These are phyloP conservation scores for Rhinoraja longicauda DNA, from an alignment of 2,797 vertebrate genomes.

Conservation along the genomic window DNA sequence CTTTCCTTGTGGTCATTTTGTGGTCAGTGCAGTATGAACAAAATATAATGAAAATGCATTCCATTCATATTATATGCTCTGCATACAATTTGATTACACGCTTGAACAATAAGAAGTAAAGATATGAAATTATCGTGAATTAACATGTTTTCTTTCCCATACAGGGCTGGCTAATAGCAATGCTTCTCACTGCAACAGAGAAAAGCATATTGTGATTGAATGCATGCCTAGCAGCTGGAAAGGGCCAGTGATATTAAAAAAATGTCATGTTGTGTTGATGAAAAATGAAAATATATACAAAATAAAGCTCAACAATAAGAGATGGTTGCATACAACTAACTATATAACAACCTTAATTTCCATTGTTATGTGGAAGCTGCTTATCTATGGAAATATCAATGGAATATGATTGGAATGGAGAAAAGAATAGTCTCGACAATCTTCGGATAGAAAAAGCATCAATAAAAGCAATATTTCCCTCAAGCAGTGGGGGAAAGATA, in stretches of 20 bases:
- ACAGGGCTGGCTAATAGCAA: not conserved
- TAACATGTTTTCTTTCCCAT: not conserved
- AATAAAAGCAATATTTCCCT: slow-evolving; percentile 45
- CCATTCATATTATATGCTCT: not conserved
- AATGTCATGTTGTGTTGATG: slow-evolving; percentile 21
- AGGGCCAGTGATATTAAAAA: not conserved
- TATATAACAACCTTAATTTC: slow-evolving; percentile 45
- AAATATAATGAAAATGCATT: not conserved
- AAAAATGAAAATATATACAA: slow-evolving; percentile 32
- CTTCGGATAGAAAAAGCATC: slow-evolving; percentile 45
- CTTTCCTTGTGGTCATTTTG: not conserved
- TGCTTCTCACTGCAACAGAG: not conserved
- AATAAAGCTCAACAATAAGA: slow-evolving; percentile 17
- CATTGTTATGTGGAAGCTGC: slow-evolving; percentile 43
- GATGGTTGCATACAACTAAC: slow-evolving; percentile 25
- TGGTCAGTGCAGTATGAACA: slow-evolving; percentile 22
- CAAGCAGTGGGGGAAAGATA: slow-evolving; percentile 39
- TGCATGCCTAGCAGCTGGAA: not conserved
- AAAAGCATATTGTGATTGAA: not conserved
- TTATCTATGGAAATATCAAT: slow-evolving; percentile 40
- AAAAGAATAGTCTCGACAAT: slow-evolving; percentile 43
- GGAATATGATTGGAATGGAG: slow-evolving; percentile 45
- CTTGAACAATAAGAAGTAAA: slow-evolving; percentile 9
- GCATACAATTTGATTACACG: not conserved
- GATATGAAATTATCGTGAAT: not conserved